Evolutionary conservation across 2,797 vertebrate genomes (phyloP).

Genomic region (Sebastes paucispinis): DNA sequence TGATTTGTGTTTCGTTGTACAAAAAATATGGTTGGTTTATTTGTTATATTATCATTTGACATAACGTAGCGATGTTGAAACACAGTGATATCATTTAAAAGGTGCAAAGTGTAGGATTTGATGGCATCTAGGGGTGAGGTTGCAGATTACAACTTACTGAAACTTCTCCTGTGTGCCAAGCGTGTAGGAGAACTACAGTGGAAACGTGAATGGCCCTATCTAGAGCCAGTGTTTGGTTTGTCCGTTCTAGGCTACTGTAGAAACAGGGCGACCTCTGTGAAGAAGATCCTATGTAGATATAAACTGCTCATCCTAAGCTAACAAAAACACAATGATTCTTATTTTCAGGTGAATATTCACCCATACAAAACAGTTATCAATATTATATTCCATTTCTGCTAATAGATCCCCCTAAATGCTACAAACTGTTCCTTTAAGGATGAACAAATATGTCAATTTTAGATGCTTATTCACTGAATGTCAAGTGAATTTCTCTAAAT

Average conservation of each 20-base stretch:
- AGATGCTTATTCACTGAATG: neutral
- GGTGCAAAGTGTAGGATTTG: neutral
- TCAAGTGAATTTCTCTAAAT: neutral
- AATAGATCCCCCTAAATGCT: too few relatives aligned
- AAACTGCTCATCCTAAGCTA: accelerated
- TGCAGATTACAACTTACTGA: too few relatives aligned
- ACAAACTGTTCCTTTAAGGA: neutral
- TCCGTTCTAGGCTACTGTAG: too few relatives aligned
- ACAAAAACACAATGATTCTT: accelerated
- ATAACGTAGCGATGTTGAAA: neutral
- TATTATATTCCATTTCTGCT: too few relatives aligned
- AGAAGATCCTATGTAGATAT: too few relatives aligned
- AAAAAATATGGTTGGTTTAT: neutral
- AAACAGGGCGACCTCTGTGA: too few relatives aligned
- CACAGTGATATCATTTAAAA: neutral
- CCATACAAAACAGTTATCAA: too few relatives aligned
- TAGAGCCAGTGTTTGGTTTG: too few relatives aligned
- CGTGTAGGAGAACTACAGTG: too few relatives aligned
- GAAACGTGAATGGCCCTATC: accelerated
- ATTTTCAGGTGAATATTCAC: too few relatives aligned
- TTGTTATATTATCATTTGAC: neutral
- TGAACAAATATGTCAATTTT: neutral
- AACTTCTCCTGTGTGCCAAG: too few relatives aligned
- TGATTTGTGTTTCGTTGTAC: neutral
- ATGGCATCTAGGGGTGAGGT: accelerated